These are phyloP conservation scores for Periophthalmus magnuspinnatus DNA, from an alignment of 2,797 vertebrate genomes.

Conservation along the genomic window DNA sequence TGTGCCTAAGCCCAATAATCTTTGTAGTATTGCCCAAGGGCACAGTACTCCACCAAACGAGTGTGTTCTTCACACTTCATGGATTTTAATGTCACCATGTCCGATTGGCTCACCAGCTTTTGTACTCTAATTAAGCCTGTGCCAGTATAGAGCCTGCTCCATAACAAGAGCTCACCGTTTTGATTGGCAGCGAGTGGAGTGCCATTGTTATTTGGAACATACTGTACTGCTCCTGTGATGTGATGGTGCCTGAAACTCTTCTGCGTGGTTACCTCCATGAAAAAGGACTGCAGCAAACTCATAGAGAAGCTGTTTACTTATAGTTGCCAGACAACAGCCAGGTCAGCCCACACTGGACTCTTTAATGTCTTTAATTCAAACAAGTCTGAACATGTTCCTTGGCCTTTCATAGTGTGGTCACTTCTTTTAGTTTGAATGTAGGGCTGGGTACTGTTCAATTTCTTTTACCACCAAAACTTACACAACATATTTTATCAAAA, in stretches of 20 bases:
- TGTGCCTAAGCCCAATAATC: slow-evolving; percentile 6
- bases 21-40: slow-evolving; percentile 12
- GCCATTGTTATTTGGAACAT: slow-evolving; percentile 71
- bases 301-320: slow-evolving; percentile 43
- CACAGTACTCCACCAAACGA: slow-evolving; percentile 7
- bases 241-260: slow-evolving; percentile 22
- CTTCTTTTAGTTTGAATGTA: not conserved
- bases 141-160: slow-evolving; percentile 49
- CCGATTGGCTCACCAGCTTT: slow-evolving; percentile 31
- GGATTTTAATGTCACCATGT: slow-evolving; percentile 39
- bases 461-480: not conserved
- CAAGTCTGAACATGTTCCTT: slow-evolving; percentile 50
- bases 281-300: slow-evolving; percentile 36
- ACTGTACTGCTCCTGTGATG: slow-evolving; percentile 57
- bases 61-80: slow-evolving; percentile 39
- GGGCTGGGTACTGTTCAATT: not conserved
- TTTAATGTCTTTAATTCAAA: slow-evolving; percentile 22
- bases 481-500: not conserved
- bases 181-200: slow-evolving; percentile 45
- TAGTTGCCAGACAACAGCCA: slow-evolving; percentile 22
- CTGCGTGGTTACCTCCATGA: slow-evolving; percentile 10
- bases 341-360: slow-evolving; percentile 5
- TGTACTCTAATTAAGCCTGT: slow-evolving; percentile 54
- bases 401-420: slow-evolving; percentile 8
- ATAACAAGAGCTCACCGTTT: slow-evolving; percentile 41